Base-by-base conservation (phyloP, 2,113 vertebrate genomes). In the Pedionomus torquatus region DNA sequence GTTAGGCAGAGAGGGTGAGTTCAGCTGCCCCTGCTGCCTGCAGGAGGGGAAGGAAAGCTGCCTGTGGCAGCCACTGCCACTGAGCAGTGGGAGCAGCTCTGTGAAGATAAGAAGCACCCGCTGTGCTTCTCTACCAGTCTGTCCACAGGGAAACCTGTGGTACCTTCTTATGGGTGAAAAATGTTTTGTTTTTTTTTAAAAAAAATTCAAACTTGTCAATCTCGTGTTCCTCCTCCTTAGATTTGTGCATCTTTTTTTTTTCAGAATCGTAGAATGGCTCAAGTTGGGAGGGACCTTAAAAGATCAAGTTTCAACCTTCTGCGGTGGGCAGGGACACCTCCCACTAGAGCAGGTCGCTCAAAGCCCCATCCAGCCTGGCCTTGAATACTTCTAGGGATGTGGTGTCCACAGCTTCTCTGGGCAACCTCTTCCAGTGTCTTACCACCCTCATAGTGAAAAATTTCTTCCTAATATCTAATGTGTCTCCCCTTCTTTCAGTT, bases 41-140 rank as follows among this genome's bases (percentile, higher is more conserved):
- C 8, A 2, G 74, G 51, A 46, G 35, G 33, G 81, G 66, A 80
- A 37, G 51, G 66, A 51, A 43, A 26, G 48, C 11, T 15, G 33
- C 33, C 70, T 10, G 24, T 5, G n/a, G 33, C 33, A 1, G n/a
- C 33, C 21, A 1, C 13, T 10, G 51, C 58, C 39, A 10, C 31
- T 1, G 23, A 25, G 51, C n/a, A n/a, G 51, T 0, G 25, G 18
- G 44, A 66, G 30, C 46, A 10, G 24, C 52, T 35, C 64, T 30
- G 15, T 5, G 13, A 0, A 0, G 33, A 33, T 14, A 28, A 10
- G 33, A 9, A 17, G 19, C 35, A 35, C 80, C 41, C 2, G 1
- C 33, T 13, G 57, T 16, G n/a, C 44, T 64, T 28, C 49, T 65
- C 21, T 28, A 7, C 15, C 52, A 18, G 58, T 46, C 39, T 49